Evolutionary conservation across 2,888 invertebrate species (phyloP), one percentile per base, ranked within the genome.

Genomic region (Lampropteryx suffumata): DNA sequence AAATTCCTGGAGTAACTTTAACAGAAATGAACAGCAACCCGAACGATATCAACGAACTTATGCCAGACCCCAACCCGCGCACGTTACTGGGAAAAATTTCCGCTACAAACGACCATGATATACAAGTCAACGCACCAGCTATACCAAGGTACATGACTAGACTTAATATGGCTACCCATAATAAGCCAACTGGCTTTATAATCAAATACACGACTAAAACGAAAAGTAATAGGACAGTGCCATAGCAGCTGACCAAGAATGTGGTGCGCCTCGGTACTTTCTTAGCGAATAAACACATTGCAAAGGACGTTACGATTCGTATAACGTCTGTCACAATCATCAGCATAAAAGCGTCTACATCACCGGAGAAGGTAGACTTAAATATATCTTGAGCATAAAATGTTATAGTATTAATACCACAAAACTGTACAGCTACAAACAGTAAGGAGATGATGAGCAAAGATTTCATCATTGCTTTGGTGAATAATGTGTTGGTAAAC

Each of bases 71-170:
- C 11, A 81, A 57, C 1, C 82, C 82, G 7, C 82, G 67, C 1
- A 79, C 57, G 36, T 68, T 69, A 10, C 67, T 60, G 5, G 81
- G 76, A 47, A 79, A 82, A 50, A 82, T 62, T 53, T 82, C 82
- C 0, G 76, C 65, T 0, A 76, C 59, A 50, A 80, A 79, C 1
- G 79, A 67, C 81, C 79, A 82, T 6, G 73, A 65, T 35, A 76
- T 56, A 39, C 67, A 67, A 0, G 68, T 62, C 4, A 76, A 39
- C 0, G 55, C 55, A 52, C 75, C 72, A 1, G 73, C 69, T 33
- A 64, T 51, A 11, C 54, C 57, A 24, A 77, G 65, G 28, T 76
- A 82, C 1, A 66, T 8, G 28, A 80, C 53, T 32, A 78, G 54
- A 26, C 71, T 58, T 4, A 49, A 55, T 14, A 81, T 43, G 26